Evolutionary conservation across 2,113 vertebrate species (phyloP).

Genomic region (Vidua macroura): DNA sequence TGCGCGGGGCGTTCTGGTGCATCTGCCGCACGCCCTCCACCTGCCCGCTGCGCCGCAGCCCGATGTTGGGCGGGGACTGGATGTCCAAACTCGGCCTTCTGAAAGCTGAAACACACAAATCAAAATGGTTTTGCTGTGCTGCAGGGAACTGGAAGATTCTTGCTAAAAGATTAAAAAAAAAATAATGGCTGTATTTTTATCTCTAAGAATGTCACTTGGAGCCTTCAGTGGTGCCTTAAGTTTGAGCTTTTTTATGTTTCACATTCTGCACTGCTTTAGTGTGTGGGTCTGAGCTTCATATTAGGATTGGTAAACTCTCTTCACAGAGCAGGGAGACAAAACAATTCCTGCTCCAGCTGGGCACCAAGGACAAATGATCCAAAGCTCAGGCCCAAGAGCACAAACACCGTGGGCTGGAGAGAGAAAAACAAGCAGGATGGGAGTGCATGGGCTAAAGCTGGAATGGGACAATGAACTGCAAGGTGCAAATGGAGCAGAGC

Average conservation of each 20-base stretch:
- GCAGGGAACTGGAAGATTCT: background rate
- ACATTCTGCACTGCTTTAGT: background rate
- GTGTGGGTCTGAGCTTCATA: background rate
- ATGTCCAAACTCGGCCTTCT: slow-evolving; percentile 84
- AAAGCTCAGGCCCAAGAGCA: background rate
- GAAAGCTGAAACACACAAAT: slow-evolving; percentile 72
- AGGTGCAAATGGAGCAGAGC: background rate
- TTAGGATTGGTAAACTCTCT: background rate
- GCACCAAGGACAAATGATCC: background rate
- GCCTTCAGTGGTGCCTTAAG: background rate
- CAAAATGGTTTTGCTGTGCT: fast-evolving
- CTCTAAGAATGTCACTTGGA: background rate
- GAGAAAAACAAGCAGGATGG: background rate
- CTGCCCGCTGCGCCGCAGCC: slow-evolving; percentile 90
- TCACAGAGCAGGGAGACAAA: background rate
- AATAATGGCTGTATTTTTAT: fast-evolving
- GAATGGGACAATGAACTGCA: background rate
- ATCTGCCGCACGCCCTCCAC: slow-evolving; percentile 96
- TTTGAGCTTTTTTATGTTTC: background rate
- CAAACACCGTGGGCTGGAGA: background rate
- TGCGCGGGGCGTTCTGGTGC: slow-evolving; percentile 94
- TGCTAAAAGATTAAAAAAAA: background rate
- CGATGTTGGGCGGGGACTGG: slow-evolving; percentile 92
- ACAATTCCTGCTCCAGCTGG: background rate
- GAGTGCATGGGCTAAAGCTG: background rate